These are phyloP conservation scores for Oncorhynchus gorbuscha DNA, from an alignment of 2,113 vertebrate species.

Conservation along the genomic window DNA sequence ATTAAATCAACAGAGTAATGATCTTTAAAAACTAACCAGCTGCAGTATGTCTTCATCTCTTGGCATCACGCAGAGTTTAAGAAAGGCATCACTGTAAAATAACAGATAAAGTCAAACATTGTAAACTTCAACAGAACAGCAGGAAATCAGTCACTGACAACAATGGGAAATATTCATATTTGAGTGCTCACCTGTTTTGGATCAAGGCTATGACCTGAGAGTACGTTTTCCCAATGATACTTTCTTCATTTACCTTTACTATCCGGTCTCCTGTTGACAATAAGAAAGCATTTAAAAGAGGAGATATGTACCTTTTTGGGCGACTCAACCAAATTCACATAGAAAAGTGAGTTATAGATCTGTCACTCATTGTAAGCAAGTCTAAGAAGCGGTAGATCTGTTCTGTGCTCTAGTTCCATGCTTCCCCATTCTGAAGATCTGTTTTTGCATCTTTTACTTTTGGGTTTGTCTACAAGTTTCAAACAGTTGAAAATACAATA, in stretches of 20 bases:
- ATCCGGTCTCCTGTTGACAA: constrained; percentile 85
- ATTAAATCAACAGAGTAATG: background rate
- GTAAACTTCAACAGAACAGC: background rate
- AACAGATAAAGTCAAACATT: constrained; percentile 8
- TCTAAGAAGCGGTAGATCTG: too few relatives aligned
- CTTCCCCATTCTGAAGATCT: too few relatives aligned
- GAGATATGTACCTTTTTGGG: too few relatives aligned
- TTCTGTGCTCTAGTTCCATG: too few relatives aligned
- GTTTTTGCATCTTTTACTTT: too few relatives aligned
- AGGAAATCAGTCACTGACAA: background rate
- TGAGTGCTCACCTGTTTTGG: constrained; percentile 87
- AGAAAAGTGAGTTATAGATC: too few relatives aligned
- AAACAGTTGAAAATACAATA: too few relatives aligned
- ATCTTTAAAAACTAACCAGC: constrained; percentile 61
- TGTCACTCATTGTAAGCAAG: too few relatives aligned
- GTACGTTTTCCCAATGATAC: constrained; percentile 97
- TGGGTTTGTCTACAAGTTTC: too few relatives aligned
- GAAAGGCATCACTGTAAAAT: constrained; percentile 82
- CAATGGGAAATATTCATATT: background rate
- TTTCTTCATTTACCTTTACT: constrained; percentile 96
- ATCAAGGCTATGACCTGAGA: constrained; percentile 96
- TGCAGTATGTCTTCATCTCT: constrained; percentile 99
- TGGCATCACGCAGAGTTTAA: constrained; percentile 98
- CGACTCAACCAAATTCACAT: too few relatives aligned
- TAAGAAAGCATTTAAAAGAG: background rate